These are phyloP conservation scores for Cepaea hortensis DNA, from an alignment of 2,888 invertebrate species.

Conservation along the genomic window DNA sequence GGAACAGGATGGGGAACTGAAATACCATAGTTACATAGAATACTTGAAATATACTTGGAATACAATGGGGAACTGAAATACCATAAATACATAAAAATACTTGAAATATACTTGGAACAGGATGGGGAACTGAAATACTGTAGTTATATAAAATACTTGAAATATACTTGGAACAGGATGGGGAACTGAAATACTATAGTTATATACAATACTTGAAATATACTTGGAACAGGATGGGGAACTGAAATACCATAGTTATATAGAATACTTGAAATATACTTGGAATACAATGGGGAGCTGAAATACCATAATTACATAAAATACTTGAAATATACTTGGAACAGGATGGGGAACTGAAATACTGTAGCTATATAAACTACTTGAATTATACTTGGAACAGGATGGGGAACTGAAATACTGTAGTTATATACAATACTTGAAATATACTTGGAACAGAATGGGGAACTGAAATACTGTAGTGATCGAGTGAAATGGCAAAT, in stretches of 20 bases:
- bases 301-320: conserved; percentile 42
- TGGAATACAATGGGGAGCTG: conserved; percentile 84
- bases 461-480: too few relatives aligned
- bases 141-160: conserved; percentile 91
- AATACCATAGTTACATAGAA: conserved; percentile 38
- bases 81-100: background rate
- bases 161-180: conserved; percentile 89
- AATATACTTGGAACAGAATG: too few relatives aligned
- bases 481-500: conserved; percentile 79
- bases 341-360: too few relatives aligned
- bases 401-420: conserved; percentile 79
- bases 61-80: too few relatives aligned
- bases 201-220: too few relatives aligned
- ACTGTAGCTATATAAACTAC: conserved; percentile 82
- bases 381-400: conserved; percentile 90
- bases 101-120: too few relatives aligned
- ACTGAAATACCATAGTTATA: conserved; percentile 64
- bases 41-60: too few relatives aligned
- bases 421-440: background rate
- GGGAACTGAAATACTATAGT: conserved; percentile 77
- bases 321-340: too few relatives aligned
- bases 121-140: conserved; percentile 75
- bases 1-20: conserved; percentile 76
- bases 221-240: too few relatives aligned
- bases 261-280: conserved; percentile 92